Evolutionary conservation across 2,888 invertebrate species (phyloP), one percentile per base, ranked within the genome.

Genomic region (Phengaris alcon): DNA sequence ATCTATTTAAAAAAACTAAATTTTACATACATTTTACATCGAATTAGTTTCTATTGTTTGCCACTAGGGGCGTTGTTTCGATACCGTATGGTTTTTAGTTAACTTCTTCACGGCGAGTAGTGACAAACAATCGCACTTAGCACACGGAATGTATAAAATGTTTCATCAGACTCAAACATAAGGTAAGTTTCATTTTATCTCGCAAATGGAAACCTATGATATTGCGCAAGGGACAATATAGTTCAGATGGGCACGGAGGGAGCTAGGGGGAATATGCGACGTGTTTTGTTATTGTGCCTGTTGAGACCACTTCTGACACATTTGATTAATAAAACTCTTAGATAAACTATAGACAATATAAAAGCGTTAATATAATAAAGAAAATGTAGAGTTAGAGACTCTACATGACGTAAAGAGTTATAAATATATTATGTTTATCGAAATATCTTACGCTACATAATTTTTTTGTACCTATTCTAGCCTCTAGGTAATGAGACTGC

Each of bases 221-320:
- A 51, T 70, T 70, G 22, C 72, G 51, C 54, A 52, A 52, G 52
- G 72, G 72, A 54, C 72, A 72, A 52, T 72, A 54, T 72, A 72
- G 72, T 72, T 54, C 52, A 72, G 72, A 54, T 72, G 72, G 12
- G 54, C 6, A 13, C 48, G 6, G 12, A 1, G 64, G 54, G 72
- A 52, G 22, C 15, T 13, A 72, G 54, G 72, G 72, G 70, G 22
- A 35, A 7, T 35, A 35, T 35, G 13, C 48, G 48, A 52, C 72
- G 52, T 72, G 52, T 72, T 72, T 52, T 72, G 52, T 72, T 72
- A 72, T 72, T 22, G 52, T 13, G 13, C 52, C 35, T 64, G 12
- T 64, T 64, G 64, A 35, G 52, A 72, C 72, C 51, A 54, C 72
- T 54, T 72, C 35, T 52, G 13, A 22, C 35, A 72, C 72, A 54